Evolutionary conservation across 2,797 vertebrate genomes (phyloP).

Genomic region (Peromyscus nudipes): DNA sequence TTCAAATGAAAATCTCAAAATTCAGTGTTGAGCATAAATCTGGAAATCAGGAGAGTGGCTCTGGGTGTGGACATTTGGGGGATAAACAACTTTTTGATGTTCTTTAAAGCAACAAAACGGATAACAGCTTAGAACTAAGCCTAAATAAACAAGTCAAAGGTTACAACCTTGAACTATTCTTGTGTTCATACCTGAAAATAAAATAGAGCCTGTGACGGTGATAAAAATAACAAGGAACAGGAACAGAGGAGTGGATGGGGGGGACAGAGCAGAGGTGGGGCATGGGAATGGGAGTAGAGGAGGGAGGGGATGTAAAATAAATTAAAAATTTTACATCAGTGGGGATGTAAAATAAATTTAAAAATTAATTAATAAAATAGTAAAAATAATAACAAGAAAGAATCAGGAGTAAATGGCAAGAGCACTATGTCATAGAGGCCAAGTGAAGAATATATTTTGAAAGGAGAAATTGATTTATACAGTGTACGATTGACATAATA

Average conservation of each 20-base stretch:
- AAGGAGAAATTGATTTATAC: not conserved
- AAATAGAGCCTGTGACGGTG: not conserved
- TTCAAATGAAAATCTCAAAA: not conserved
- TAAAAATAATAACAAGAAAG: not conserved
- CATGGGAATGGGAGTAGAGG: fast-evolving
- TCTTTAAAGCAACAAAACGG: not conserved
- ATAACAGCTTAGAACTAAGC: not conserved
- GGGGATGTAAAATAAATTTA: not conserved
- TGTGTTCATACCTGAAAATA: not conserved
- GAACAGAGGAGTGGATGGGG: not conserved
- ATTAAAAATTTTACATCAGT: not conserved
- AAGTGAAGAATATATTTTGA: not conserved
- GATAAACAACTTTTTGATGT: not conserved
- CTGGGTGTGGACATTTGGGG: not conserved
- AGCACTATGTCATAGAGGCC: not conserved
- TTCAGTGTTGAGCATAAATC: not conserved
- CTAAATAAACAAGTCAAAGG: not conserved
- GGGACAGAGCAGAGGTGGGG: not conserved
- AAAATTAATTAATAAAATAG: not conserved
- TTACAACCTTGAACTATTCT: not conserved
- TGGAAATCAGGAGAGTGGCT: not conserved
- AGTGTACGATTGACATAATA: not conserved
- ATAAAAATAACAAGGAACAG: not conserved
- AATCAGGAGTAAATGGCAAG: not conserved
- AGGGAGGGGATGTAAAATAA: not conserved